Evolutionary conservation across 53 echinoderm and acorn worm genomes (phyloP).

Genomic region (Crossaster papposus): DNA sequence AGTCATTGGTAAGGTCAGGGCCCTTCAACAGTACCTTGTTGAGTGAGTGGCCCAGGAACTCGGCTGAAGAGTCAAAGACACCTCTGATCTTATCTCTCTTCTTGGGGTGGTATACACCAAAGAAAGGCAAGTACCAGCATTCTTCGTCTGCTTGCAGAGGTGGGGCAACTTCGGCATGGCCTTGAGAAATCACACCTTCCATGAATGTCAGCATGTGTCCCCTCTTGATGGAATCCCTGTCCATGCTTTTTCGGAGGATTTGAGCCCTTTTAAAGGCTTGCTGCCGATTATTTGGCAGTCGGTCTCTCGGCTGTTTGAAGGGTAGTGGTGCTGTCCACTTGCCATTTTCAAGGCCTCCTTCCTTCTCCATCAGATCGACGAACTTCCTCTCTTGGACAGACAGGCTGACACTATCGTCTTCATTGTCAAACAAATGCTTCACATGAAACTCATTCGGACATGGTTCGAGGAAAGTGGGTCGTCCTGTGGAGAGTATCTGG

Average conservation of each 20-base stretch:
- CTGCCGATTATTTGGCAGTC: conserved; percentile 58
- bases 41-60: conserved; percentile 52
- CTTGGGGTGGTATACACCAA: no score
- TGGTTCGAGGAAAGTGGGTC: conserved; percentile 2
- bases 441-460: conserved; percentile 45
- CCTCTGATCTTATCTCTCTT: no score
- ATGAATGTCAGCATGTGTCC: no score
- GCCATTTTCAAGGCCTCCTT: conserved; percentile 2
- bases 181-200: conserved; percentile 58
- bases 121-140: conserved; percentile 52
- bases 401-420: not conserved
- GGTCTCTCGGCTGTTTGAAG: conserved; percentile 44
- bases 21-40: conserved; percentile 61
- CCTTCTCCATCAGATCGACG: conserved; percentile 12
- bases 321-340: conserved; percentile 56
- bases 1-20: conserved; percentile 61
- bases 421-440: not conserved
- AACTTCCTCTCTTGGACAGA: conserved; percentile 29
- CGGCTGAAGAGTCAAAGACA: conserved; percentile 60
- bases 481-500: no score
- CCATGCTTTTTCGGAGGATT: conserved; percentile 50
- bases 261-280: conserved; percentile 39
- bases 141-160: conserved; percentile 31
- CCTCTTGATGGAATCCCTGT: conserved; percentile 53
- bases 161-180: conserved; percentile 68